Conservation (phyloP, 2,113 vertebrate genomes). For the Bambusicola thoracicus region DNA sequence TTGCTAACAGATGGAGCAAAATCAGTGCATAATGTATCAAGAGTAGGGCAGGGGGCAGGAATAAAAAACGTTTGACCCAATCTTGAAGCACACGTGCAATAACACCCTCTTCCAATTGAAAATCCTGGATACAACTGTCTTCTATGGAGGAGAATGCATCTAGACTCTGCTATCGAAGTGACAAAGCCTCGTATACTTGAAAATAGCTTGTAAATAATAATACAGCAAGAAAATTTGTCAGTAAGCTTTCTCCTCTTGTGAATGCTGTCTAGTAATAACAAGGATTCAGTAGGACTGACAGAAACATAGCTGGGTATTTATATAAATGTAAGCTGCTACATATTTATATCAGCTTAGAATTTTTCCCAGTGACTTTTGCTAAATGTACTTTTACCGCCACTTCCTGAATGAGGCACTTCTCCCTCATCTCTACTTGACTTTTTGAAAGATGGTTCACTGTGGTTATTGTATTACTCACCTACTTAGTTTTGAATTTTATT, state of each 20-base stretch:
- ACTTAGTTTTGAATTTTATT: background rate
- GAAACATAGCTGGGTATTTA: background rate
- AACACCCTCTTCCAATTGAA: background rate
- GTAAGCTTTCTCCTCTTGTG: background rate
- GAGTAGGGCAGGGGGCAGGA: background rate
- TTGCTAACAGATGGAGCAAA: background rate
- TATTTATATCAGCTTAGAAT: background rate
- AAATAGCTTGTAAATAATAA: background rate
- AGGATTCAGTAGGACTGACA: background rate
- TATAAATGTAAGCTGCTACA: too few relatives aligned
- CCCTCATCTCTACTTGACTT: background rate
- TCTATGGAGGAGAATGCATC: background rate
- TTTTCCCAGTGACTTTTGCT: background rate
- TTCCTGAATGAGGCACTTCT: background rate
- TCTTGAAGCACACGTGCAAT: background rate
- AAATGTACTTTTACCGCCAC: background rate
- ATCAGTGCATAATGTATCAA: rapidly evolving
- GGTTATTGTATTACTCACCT: background rate
- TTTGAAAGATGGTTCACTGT: background rate
- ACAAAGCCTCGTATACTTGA: background rate
- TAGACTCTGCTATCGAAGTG: background rate
- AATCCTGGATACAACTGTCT: background rate
- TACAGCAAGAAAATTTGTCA: rapidly evolving
- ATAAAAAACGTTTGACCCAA: background rate
- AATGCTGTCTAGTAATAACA: background rate